A percentile compares a stretch with the other conserved stretches of the same genome.
Evolutionary conservation across 1,140 invertebrate species (phyloP).

Genomic region (Drosophila miranda): DNA sequence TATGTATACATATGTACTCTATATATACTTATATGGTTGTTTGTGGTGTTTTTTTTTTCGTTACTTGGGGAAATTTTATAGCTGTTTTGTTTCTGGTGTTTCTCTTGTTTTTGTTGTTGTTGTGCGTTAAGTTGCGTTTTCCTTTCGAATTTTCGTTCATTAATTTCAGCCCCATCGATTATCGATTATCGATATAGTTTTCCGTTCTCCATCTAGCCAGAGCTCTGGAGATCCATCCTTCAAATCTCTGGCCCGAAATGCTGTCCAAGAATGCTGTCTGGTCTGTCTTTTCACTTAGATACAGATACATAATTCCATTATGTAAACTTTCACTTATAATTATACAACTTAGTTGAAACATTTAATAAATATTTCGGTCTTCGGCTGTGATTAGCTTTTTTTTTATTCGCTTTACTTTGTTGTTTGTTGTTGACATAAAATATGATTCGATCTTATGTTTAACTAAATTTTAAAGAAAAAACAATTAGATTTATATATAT

Average conservation of each 20-base stretch:
- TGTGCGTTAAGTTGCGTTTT: constrained; percentile 50
- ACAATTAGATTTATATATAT: constrained; percentile 51
- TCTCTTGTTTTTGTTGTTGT: constrained; percentile 26
- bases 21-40: constrained; percentile 46
- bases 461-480: constrained; percentile 72
- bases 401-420: constrained; percentile 10
- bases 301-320: constrained; percentile 75
- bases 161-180: not conserved
- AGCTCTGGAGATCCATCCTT: constrained; percentile 4
- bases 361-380: constrained; percentile 68
- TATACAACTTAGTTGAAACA: constrained; percentile 80
- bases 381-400: constrained; percentile 9
- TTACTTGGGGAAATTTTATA: constrained; percentile 15
- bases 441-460: constrained; percentile 68
- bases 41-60: constrained; percentile 18
- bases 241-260: constrained; percentile 8
- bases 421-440: constrained; percentile 69
- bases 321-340: constrained; percentile 72
- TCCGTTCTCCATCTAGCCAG: constrained; percentile 6
- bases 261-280: not conserved
- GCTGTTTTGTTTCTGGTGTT: constrained; percentile 29
- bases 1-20: constrained; percentile 38
- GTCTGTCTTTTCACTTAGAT: constrained; percentile 28
- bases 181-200: not conserved
- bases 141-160: constrained; percentile 15